Conservation (phyloP, 2,888 invertebrate species). For the Drosophila peninsularis region DNA sequence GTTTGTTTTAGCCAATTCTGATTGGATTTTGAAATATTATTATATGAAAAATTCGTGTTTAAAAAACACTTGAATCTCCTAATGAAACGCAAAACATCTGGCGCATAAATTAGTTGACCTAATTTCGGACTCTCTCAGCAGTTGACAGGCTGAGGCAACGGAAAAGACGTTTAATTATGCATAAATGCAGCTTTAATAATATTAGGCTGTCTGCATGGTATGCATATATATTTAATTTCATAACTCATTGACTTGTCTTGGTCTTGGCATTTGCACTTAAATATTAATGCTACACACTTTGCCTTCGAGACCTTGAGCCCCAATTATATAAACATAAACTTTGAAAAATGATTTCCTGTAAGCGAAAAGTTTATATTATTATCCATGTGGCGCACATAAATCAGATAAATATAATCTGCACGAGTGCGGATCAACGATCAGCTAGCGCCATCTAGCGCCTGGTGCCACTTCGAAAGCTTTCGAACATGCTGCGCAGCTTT, state of each 20-base stretch:
- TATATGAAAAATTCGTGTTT: constrained; percentile 42
- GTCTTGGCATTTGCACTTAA: constrained; percentile 11
- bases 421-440: constrained; percentile 18
- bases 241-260: constrained; percentile 4
- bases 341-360: constrained; percentile 37
- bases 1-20: constrained; percentile 51
- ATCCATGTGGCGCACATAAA: constrained; percentile 22
- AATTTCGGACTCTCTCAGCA: constrained; percentile 28
- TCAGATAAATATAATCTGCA: constrained; percentile 5
- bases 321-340: constrained; percentile 38
- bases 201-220: no score
- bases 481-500: constrained; percentile 47
- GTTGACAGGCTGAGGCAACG: constrained; percentile 2
- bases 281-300: constrained; percentile 25
- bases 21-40: constrained; percentile 37
- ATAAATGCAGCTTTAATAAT: neutral
- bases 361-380: constrained; percentile 16
- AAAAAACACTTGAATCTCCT: constrained; percentile 34
- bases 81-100: constrained; percentile 33
- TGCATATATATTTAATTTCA: constrained; percentile 1
- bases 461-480: constrained; percentile 52
- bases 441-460: constrained; percentile 61
- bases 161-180: neutral
- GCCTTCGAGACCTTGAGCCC: constrained; percentile 16
- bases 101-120: constrained; percentile 51